These are phyloP conservation scores for Hyppa rectilinea DNA, from an alignment of 2,888 invertebrate species.

Conservation along the genomic window DNA sequence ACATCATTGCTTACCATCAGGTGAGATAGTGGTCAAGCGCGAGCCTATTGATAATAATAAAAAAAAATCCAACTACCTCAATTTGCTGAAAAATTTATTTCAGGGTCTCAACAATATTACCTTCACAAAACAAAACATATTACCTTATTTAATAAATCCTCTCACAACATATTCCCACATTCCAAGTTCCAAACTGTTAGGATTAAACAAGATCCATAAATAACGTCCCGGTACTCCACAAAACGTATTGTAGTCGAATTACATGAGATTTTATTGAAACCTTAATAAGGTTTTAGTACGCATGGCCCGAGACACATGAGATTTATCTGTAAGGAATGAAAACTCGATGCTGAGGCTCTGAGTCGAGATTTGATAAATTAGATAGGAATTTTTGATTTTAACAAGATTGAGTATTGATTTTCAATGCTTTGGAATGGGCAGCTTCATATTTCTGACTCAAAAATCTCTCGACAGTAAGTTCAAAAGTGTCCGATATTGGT, in stretches of 20 bases:
- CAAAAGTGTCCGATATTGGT: too few species aligned
- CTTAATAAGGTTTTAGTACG: constrained; percentile 42
- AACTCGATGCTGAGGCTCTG: constrained; percentile 8
- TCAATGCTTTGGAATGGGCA: too few species aligned
- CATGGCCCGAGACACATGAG: constrained; percentile 38
- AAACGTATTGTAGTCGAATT: constrained; percentile 41
- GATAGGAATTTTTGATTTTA: constrained; percentile 21
- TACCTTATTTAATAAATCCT: too few species aligned
- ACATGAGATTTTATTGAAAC: constrained; percentile 51
- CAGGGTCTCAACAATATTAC: neutral
- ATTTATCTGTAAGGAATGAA: constrained; percentile 48
- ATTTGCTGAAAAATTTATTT: neutral
- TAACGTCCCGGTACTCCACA: constrained; percentile 32
- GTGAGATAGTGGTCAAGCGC: too few species aligned
- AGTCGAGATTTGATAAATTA: constrained; percentile 7
- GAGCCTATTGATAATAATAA: too few species aligned
- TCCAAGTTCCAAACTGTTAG: constrained; percentile 16
- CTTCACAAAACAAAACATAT: neutral
- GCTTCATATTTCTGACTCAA: too few species aligned
- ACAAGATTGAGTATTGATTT: neutral
- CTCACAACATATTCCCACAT: constrained; percentile 10
- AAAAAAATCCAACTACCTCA: neutral
- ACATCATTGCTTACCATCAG: too few species aligned
- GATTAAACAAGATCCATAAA: constrained; percentile 43
- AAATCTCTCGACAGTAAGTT: too few species aligned